phyloP scores from a whole-genome alignment of 30 jellyfish, hydroid and myxozoan genomes.

The Mastigias papua region DNA sequence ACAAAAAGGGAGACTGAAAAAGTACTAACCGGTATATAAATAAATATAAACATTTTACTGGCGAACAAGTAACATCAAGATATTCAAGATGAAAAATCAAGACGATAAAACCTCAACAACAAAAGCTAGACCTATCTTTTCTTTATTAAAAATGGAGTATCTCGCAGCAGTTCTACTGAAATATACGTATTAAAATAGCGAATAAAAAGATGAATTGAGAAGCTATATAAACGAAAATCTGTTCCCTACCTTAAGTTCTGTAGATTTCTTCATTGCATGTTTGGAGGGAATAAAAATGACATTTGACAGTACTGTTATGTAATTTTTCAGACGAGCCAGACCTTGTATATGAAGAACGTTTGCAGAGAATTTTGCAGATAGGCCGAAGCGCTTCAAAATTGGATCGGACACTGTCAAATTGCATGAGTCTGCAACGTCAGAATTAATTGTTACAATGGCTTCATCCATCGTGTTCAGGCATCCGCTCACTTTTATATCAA shows the following conservation, averaged over 20 bases:
- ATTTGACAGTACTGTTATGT: slow-evolving; percentile 31
- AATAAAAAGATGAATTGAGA: too few relatives aligned
- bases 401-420: slow-evolving; percentile 35
- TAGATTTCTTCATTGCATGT: background rate
- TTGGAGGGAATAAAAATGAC: slow-evolving; percentile 16
- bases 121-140: too few relatives aligned
- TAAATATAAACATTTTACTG: too few relatives aligned
- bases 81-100: too few relatives aligned
- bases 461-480: slow-evolving; percentile 60
- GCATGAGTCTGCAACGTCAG: slow-evolving; percentile 45
- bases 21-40: background rate
- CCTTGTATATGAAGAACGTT: slow-evolving; percentile 48
- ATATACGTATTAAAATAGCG: too few relatives aligned
- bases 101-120: too few relatives aligned
- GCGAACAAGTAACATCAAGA: too few relatives aligned
- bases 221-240: too few relatives aligned
- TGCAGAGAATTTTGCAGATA: slow-evolving; percentile 5
- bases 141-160: too few relatives aligned
- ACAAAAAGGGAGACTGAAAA: background rate
- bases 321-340: slow-evolving; percentile 37
- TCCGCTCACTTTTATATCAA: slow-evolving; percentile 54
- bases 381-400: slow-evolving; percentile 64
- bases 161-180: too few relatives aligned
- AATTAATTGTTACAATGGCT: slow-evolving; percentile 57
- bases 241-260: slow-evolving; percentile 45